phyloP scores from a whole-genome alignment of 2,888 invertebrate genomes.

The Panopea generosa region DNA sequence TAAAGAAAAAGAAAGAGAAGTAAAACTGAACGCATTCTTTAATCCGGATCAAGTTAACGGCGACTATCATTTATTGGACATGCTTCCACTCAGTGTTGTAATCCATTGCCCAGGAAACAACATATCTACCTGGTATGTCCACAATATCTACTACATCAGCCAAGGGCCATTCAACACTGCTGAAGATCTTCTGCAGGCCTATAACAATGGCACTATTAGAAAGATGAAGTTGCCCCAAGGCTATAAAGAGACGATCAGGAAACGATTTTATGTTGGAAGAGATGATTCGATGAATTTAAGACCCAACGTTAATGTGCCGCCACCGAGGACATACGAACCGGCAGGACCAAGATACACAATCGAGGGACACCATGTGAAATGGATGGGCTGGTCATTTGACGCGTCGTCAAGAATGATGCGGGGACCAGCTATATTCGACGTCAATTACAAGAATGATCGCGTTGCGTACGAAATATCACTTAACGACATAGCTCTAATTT shows the following conservation, averaged over 20 bases:
- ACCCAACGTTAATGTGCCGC: constrained; percentile 48
- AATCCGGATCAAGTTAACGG: background rate
- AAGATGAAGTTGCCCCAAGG: constrained; percentile 49
- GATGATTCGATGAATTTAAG: constrained; percentile 19
- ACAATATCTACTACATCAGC: constrained; percentile 56
- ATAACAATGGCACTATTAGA: constrained; percentile 33
- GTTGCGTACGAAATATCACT: constrained; percentile 72
- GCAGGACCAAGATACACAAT: constrained; percentile 67
- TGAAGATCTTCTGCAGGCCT: constrained; percentile 33
- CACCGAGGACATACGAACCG: constrained; percentile 62
- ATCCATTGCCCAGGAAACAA: constrained; percentile 56
- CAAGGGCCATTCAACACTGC: constrained; percentile 58
- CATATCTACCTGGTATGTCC: constrained; percentile 46
- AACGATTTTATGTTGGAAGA: constrained; percentile 38
- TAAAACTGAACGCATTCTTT: background rate
- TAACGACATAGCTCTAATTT: constrained; percentile 63
- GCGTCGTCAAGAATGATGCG: constrained; percentile 56
- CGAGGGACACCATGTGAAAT: constrained; percentile 59
- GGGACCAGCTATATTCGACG: constrained; percentile 58
- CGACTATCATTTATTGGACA: constrained; percentile 49
- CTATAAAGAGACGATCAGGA: constrained; percentile 31
- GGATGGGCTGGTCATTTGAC: constrained; percentile 71
- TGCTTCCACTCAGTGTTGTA: constrained; percentile 51
- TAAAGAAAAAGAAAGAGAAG: background rate
- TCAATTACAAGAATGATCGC: constrained; percentile 64